phyloP scores from a whole-genome alignment of 2,797 vertebrate species.

The Poeciliopsis turneri region DNA sequence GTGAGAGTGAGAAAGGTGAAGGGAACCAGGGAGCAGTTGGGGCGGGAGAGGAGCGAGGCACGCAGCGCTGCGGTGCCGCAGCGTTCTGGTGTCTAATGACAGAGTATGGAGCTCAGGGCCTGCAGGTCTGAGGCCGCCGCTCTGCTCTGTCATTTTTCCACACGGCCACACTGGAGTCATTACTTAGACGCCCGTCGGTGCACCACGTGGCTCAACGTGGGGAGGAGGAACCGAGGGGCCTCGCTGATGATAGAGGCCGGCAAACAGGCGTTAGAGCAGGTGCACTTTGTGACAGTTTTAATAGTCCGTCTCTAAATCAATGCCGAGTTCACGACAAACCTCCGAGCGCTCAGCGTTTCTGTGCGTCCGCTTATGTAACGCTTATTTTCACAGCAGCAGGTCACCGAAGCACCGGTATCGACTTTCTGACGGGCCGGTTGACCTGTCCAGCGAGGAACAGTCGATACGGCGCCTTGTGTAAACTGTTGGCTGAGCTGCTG shows the following conservation, averaged over 20 bases:
- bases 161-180: conserved; percentile 71
- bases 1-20: conserved; percentile 63
- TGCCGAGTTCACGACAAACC: neutral
- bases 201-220: conserved; percentile 60
- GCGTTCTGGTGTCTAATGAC: conserved; percentile 77
- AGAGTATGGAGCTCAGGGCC: conserved; percentile 69
- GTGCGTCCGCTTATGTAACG: neutral
- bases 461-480: neutral
- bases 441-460: neutral
- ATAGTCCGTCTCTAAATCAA: neutral
- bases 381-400: neutral
- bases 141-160: conserved; percentile 76
- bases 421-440: neutral
- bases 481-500: neutral
- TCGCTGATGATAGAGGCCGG: conserved; percentile 17
- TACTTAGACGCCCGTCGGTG: conserved; percentile 62
- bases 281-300: conserved; percentile 32
- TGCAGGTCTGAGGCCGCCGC: conserved; percentile 71
- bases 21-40: conserved; percentile 19
- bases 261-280: conserved; percentile 39
- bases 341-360: neutral
- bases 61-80: conserved; percentile 53
- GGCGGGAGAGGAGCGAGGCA: conserved; percentile 27
- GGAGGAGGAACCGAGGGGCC: conserved; percentile 9
- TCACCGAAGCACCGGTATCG: neutral